Evolutionary conservation across 1,140 invertebrate species (phyloP), one percentile per base, ranked within the genome.

Genomic region (Lepidurus packardi): DNA sequence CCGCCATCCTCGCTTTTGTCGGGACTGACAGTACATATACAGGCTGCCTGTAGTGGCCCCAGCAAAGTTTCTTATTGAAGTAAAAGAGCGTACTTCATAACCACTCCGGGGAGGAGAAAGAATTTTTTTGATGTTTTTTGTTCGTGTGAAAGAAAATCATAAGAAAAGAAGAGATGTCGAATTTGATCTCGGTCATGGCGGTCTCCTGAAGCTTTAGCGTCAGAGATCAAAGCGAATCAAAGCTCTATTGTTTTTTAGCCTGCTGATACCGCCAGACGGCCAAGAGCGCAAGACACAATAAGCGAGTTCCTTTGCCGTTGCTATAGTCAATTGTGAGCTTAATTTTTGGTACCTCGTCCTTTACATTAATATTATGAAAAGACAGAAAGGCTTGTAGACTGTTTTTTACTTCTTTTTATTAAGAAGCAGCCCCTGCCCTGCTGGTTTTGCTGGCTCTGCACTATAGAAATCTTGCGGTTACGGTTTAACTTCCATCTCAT

Each of bases 71-170:
- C 53, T 65, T 7, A 65, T 65, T 21, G 21, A 65, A 65, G 53
- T 65, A 21, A 65, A 65, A 65, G 53, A 65, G 53, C 53, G 53
- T 65, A 65, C 53, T 65, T 65, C 53, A 65, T 65, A 65, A 65
- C 53, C 13, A 65, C 53, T 65, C 53, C 13, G 21, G 8, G 16
- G 21, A 21, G 53, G 21, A 65, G 16, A 34, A 34, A 34, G 34
- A 34, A 34, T 65, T 65, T 65, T 65, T 65, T 16, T 65, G 7
- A 7, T n/a, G 1, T 9, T 65, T 9, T 21, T 21, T 65, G 1
- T 11, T 21, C 16, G 1, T 65, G 21, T 65, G 6, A n/a, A 16
- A 65, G 53, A 21, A 65, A 65, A n/a, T 65, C 53, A 21, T 65
- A 65, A 65, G 53, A 65, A 65, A 65, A 65, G 53, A 65, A 65